Evolutionary conservation across 2,797 vertebrate species (phyloP).

Genomic region (Cyclura pinguis): DNA sequence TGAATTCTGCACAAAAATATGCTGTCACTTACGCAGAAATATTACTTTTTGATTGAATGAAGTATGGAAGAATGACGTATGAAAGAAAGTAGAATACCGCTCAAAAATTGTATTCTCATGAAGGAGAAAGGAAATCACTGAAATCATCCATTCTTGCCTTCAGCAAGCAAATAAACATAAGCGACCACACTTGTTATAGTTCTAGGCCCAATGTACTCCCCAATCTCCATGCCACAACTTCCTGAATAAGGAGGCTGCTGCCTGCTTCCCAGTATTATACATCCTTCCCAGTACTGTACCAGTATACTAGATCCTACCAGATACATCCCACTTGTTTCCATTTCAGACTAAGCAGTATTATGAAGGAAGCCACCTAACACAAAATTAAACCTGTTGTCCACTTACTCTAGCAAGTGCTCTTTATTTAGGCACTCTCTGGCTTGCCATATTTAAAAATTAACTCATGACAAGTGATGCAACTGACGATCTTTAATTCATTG

Average conservation of each 20-base stretch:
- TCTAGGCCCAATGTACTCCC: not conserved
- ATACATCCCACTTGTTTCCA: not conserved
- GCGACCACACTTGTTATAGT: no score
- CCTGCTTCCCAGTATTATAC: not conserved
- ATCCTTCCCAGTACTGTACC: no score
- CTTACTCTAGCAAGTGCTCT: not conserved
- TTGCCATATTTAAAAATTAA: not conserved
- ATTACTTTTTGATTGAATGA: no score
- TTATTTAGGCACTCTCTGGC: not conserved
- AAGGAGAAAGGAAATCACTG: no score
- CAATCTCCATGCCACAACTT: no score
- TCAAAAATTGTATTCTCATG: no score
- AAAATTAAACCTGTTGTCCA: not conserved
- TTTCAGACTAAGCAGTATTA: not conserved
- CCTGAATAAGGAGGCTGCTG: not conserved
- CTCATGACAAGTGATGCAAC: not conserved
- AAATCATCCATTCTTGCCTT: no score
- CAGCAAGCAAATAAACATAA: no score
- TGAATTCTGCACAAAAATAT: no score
- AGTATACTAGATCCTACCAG: not conserved
- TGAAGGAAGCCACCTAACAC: not conserved
- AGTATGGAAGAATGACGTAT: no score
- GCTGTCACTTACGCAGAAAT: no score
- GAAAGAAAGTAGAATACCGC: no score
- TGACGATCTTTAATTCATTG: not conserved